Percentiles rank a stretch among this genome's conserved stretches.
Evolutionary conservation across 2,888 invertebrate species (phyloP).

Genomic region (Oscheius onirici): DNA sequence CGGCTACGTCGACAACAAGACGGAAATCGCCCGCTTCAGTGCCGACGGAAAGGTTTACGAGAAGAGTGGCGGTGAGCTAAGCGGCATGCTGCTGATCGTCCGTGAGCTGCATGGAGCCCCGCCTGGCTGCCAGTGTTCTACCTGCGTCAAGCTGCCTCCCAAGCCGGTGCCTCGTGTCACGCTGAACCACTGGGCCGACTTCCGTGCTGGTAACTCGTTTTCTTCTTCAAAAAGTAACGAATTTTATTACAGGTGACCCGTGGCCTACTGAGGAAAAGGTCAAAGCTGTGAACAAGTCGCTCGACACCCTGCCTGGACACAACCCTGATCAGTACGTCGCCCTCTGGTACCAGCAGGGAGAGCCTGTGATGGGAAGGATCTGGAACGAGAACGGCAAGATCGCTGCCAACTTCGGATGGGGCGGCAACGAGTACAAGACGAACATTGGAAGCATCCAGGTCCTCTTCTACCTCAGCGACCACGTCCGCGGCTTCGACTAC

Average conservation of each 20-base stretch:
- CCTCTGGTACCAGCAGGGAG: constrained; percentile 58
- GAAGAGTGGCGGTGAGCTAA: constrained; percentile 49
- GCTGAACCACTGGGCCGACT: constrained; percentile 60
- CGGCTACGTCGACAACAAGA: constrained; percentile 66
- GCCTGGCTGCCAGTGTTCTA: constrained; percentile 20
- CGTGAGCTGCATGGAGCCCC: constrained; percentile 55
- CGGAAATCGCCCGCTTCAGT: constrained; percentile 63
- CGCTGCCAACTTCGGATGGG: constrained; percentile 65
- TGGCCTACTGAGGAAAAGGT: constrained; percentile 45
- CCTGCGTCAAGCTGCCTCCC: constrained; percentile 1
- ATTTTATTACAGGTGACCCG: no score
- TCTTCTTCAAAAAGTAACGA: no score
- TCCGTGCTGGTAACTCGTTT: no score
- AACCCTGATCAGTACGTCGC: constrained; percentile 58
- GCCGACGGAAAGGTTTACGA: constrained; percentile 51
- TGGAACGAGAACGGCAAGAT: constrained; percentile 67
- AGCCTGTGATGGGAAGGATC: constrained; percentile 66
- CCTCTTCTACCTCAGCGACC: constrained; percentile 60
- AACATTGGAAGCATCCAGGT: constrained; percentile 63
- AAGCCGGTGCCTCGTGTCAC: constrained; percentile 24
- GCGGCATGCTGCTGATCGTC: constrained; percentile 64
- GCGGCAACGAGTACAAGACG: constrained; percentile 60
- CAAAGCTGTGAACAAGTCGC: constrained; percentile 54
- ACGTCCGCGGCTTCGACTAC: constrained; percentile 68
- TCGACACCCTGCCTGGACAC: constrained; percentile 63